Percentiles rank a stretch among this genome's conserved stretches.
Evolutionary conservation across 1,140 invertebrate genomes (phyloP).

Genomic region (Ctenoplectra terminalis): DNA sequence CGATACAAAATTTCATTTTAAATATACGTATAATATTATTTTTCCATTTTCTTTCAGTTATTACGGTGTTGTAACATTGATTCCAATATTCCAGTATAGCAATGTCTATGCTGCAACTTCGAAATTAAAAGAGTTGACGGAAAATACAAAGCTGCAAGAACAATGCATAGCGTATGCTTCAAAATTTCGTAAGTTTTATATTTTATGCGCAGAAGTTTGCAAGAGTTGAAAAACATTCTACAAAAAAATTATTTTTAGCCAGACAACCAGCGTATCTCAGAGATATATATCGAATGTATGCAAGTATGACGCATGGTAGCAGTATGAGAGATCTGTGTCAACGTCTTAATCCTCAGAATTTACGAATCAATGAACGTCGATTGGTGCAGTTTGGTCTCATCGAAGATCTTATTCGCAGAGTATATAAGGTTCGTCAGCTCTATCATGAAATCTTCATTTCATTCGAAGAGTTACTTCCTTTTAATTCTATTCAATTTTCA

Average conservation of each 20-base stretch:
- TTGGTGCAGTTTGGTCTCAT: slow-evolving; percentile 96
- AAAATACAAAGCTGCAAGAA: slow-evolving; percentile 88
- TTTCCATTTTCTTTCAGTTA: slow-evolving; percentile 82
- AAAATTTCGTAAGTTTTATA: slow-evolving; percentile 82
- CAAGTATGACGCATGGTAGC: slow-evolving; percentile 92
- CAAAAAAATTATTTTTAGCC: slow-evolving; percentile 73
- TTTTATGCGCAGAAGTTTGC: not conserved
- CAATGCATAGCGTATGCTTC: slow-evolving; percentile 90
- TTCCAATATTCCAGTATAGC: slow-evolving; percentile 96
- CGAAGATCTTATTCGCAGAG: slow-evolving; percentile 91
- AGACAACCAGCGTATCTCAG: slow-evolving; percentile 83
- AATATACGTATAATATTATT: not conserved
- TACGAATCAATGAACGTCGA: slow-evolving; percentile 91
- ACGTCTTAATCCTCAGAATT: slow-evolving; percentile 88
- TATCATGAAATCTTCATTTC: not conserved
- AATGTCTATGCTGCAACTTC: slow-evolving; percentile 96
- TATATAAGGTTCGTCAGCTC: slow-evolving; percentile 86
- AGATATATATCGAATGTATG: slow-evolving; percentile 92
- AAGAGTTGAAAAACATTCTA: not conserved
- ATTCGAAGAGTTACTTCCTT: slow-evolving; percentile 26
- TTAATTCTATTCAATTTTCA: slow-evolving; percentile 3
- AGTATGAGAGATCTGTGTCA: slow-evolving; percentile 93
- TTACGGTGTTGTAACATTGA: slow-evolving; percentile 90
- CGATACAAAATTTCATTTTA: not conserved
- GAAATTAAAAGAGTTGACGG: slow-evolving; percentile 89